phyloP scores from a whole-genome alignment of 2,113 vertebrate species.

The Gallinago jamesoni region DNA sequence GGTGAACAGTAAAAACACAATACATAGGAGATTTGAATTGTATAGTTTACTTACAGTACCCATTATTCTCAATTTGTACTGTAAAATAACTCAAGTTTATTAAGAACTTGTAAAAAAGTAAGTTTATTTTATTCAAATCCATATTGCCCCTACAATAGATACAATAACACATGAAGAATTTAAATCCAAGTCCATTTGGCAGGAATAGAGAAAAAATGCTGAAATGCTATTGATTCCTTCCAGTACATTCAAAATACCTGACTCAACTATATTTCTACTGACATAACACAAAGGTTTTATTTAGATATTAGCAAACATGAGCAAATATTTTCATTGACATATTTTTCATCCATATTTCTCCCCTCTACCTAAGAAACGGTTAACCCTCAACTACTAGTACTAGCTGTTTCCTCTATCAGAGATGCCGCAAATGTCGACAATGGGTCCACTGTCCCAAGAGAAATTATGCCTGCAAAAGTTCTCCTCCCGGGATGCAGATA shows the following conservation, averaged over 20 bases:
- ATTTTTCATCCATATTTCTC: background rate
- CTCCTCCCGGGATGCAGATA: constrained; percentile 41
- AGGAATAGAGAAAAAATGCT: constrained; percentile 63
- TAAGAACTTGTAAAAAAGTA: background rate
- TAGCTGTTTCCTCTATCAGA: background rate
- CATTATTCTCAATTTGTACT: background rate
- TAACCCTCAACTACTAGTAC: constrained; percentile 27
- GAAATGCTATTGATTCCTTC: constrained; percentile 75
- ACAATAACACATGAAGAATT: constrained; percentile 51
- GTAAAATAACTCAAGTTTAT: background rate
- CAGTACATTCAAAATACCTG: constrained; percentile 71
- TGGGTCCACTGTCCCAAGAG: constrained; percentile 37
- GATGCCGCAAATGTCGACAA: constrained; percentile 19
- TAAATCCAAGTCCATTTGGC: constrained; percentile 72
- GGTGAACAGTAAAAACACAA: constrained; percentile 16
- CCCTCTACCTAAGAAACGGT: background rate
- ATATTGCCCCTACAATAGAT: constrained; percentile 24
- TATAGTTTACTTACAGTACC: background rate
- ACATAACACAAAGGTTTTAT: constrained; percentile 72
- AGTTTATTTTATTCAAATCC: background rate
- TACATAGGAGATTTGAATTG: background rate
- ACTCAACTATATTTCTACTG: constrained; percentile 76
- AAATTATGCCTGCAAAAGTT: constrained; percentile 59
- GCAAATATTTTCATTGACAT: constrained; percentile 16
- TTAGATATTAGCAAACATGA: constrained; percentile 60